Evolutionary conservation across 2,888 invertebrate genomes (phyloP).

Genomic region (Drosophila cognata): DNA sequence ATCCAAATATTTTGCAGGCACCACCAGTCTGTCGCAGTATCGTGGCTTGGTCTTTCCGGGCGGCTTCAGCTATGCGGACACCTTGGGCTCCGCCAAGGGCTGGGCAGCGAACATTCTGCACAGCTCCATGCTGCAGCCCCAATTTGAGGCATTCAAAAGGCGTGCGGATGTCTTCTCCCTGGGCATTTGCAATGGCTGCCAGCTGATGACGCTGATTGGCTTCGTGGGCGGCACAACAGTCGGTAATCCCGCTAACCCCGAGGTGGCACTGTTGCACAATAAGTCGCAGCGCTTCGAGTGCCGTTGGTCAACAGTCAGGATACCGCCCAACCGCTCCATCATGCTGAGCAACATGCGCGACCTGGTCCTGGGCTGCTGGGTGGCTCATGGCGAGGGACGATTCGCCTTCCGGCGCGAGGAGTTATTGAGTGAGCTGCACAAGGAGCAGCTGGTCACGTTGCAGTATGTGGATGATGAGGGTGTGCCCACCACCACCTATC

Average conservation of each 20-base stretch:
- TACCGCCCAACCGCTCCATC: constrained; percentile 88
- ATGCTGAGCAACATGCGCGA: constrained; percentile 96
- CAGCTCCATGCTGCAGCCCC: constrained; percentile 89
- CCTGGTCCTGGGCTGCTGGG: constrained; percentile 97
- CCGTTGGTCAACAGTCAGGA: constrained; percentile 91
- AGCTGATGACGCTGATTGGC: constrained; percentile 96
- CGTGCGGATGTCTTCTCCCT: constrained; percentile 95
- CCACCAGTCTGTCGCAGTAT: constrained; percentile 91
- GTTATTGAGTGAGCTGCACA: constrained; percentile 86
- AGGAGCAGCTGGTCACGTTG: constrained; percentile 89
- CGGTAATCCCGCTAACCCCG: constrained; percentile 80
- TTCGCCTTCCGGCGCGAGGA: constrained; percentile 87
- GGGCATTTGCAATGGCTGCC: constrained; percentile 99
- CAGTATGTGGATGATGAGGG: constrained; percentile 94
- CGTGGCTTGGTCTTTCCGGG: constrained; percentile 96
- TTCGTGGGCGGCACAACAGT: constrained; percentile 90
- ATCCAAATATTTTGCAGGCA: constrained; percentile 83
- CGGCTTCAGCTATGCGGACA: constrained; percentile 99
- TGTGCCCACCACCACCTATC: constrained; percentile 91
- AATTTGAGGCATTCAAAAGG: constrained; percentile 91
- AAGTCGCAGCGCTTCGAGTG: constrained; percentile 94
- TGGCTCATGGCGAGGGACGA: constrained; percentile 97
- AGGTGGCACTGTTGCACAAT: constrained; percentile 93
- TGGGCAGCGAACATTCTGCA: constrained; percentile 97
- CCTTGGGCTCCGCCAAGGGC: constrained; percentile 98